phyloP scores from a whole-genome alignment of 2,797 vertebrate genomes.

The Pelobates cultripes region DNA sequence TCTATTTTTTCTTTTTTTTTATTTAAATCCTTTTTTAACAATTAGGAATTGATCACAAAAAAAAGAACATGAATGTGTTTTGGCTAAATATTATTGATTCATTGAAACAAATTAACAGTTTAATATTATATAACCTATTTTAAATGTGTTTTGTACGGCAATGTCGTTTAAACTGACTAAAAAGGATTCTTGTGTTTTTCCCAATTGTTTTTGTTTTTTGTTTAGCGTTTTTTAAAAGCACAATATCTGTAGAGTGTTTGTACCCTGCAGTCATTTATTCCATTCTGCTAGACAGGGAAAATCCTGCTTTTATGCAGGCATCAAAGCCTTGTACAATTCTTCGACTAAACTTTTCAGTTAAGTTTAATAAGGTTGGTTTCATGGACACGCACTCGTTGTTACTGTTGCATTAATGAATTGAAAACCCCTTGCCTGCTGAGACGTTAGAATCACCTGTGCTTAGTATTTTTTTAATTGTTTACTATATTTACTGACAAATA shows the following conservation, averaged over 20 bases:
- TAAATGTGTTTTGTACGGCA: constrained; percentile 1
- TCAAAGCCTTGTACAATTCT: background rate
- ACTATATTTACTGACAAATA: no score
- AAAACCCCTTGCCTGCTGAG: no score
- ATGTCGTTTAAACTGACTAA: constrained; percentile 13
- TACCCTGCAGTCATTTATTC: constrained; percentile 2
- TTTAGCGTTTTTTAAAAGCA: background rate
- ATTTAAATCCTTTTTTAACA: background rate
- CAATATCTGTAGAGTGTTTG: background rate
- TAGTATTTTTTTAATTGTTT: no score
- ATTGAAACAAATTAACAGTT: no score
- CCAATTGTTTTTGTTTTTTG: background rate
- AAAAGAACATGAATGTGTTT: background rate
- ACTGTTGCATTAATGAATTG: no score
- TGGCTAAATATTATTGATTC: background rate
- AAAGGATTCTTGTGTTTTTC: background rate
- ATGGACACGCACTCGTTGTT: no score
- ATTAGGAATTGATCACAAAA: no score
- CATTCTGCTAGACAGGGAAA: constrained; percentile 8
- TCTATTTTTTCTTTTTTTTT: background rate
- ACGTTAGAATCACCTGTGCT: no score
- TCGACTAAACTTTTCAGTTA: background rate
- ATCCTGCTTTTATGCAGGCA: background rate
- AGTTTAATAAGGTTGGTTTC: background rate
- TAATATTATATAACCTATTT: constrained; percentile 1